Evolutionary conservation across 2,888 invertebrate genomes (phyloP).

Genomic region (Nysson spinosus): DNA sequence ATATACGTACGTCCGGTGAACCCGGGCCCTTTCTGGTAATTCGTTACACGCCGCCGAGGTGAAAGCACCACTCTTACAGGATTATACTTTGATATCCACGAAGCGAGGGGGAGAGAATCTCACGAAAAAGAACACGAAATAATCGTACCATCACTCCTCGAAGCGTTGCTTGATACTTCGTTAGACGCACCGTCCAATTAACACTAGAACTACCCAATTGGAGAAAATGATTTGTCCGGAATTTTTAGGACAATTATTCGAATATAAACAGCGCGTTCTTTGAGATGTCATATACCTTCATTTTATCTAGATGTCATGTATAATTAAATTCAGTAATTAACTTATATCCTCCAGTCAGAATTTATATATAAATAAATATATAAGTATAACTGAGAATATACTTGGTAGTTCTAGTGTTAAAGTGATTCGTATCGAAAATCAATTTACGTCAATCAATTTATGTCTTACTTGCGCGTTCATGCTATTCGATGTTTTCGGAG

Average conservation of each 20-base stretch:
- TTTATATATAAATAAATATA: too few species aligned
- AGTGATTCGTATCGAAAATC: conserved; percentile 49
- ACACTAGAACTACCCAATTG: too few species aligned
- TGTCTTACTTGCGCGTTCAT: neutral
- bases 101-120: conserved; percentile 42
- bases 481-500: conserved; percentile 28
- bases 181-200: conserved; percentile 44
- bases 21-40: conserved; percentile 59
- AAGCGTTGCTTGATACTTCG: conserved; percentile 31
- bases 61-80: conserved; percentile 63
- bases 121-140: conserved; percentile 43
- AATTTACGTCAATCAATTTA: conserved; percentile 26
- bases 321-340: too few species aligned
- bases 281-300: too few species aligned
- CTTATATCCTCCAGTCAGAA: too few species aligned
- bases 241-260: too few species aligned
- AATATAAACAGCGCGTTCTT: too few species aligned
- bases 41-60: conserved; percentile 60
- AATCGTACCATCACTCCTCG: conserved; percentile 26
- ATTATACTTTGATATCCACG: conserved; percentile 62
- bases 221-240: too few species aligned
- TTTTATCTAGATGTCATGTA: too few species aligned
- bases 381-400: too few species aligned
- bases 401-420: too few species aligned
- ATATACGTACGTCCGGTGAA: conserved; percentile 52